Evolutionary conservation across 2,888 invertebrate genomes (phyloP).

Genomic region (Nephrotoma guestfalica): DNA sequence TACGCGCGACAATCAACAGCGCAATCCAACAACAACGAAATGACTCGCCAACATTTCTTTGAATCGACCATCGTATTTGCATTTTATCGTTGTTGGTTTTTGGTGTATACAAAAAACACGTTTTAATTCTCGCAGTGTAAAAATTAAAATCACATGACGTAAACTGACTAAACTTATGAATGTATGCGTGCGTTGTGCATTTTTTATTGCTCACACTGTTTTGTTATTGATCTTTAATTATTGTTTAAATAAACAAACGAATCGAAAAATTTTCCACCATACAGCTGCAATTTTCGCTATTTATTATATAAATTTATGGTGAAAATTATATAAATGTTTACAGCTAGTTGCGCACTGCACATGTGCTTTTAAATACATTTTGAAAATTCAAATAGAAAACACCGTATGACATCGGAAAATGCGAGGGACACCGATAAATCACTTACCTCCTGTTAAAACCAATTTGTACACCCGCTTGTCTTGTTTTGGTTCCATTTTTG

Average conservation of each 20-base stretch:
- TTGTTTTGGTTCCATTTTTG: not conserved
- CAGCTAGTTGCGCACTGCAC: not conserved
- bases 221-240: not conserved
- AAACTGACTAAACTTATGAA: not conserved
- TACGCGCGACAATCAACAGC: not conserved
- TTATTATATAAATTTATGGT: not conserved
- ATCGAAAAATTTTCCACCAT: not conserved
- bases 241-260: not conserved
- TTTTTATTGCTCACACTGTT: not conserved
- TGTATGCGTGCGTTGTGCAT: not conserved
- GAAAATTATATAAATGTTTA: not conserved
- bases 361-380: slow-evolving; percentile 2
- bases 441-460: slow-evolving; percentile 80
- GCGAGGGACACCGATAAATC: not conserved
- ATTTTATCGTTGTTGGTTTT: too few relatives aligned
- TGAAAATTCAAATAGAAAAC: not conserved
- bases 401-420: not conserved
- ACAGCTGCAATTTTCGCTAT: not conserved
- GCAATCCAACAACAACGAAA: not conserved
- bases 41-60: not conserved
- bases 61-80: not conserved
- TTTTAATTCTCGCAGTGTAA: not conserved
- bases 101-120: not conserved
- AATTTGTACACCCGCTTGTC: slow-evolving; percentile 65
- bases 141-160: not conserved